A percentile compares a stretch with the other conserved stretches of the same genome.
Evolutionary conservation across 2,113 vertebrate genomes (phyloP).

Genomic region (Tricholaema leucomelas): DNA sequence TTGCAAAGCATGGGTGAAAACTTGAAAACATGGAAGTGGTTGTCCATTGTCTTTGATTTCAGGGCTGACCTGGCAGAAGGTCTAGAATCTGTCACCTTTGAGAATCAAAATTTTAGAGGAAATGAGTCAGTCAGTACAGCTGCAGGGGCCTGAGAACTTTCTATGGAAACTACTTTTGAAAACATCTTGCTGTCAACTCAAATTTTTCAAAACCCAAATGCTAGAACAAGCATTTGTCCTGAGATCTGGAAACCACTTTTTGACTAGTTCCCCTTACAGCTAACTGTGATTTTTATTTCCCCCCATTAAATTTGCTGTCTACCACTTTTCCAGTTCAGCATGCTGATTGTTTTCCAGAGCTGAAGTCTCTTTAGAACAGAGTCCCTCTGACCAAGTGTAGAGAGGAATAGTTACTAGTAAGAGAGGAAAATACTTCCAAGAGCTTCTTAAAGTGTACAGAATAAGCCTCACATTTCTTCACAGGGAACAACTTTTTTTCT

Average conservation of each 20-base stretch:
- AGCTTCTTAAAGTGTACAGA: background rate
- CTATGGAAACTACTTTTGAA: background rate
- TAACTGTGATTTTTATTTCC: background rate
- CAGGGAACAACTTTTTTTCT: background rate
- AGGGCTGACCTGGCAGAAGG: background rate
- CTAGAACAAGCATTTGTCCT: background rate
- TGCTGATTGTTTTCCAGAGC: background rate
- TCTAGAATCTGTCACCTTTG: background rate
- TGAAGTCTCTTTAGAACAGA: background rate
- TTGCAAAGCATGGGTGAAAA: too few species aligned
- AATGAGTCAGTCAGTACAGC: background rate
- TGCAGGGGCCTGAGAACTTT: background rate
- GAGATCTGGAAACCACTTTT: background rate
- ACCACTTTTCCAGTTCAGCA: background rate
- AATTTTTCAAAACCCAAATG: background rate
- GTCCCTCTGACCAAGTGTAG: background rate
- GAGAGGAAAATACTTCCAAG: background rate
- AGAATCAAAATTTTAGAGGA: background rate
- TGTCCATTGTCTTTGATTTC: background rate
- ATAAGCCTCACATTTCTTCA: background rate
- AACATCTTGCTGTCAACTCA: background rate
- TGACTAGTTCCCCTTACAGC: background rate
- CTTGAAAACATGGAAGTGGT: background rate
- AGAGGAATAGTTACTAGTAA: background rate
- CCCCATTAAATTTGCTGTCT: background rate